Evolutionary conservation across 2,113 vertebrate genomes (phyloP).

Genomic region (Glaucidium brasilianum): DNA sequence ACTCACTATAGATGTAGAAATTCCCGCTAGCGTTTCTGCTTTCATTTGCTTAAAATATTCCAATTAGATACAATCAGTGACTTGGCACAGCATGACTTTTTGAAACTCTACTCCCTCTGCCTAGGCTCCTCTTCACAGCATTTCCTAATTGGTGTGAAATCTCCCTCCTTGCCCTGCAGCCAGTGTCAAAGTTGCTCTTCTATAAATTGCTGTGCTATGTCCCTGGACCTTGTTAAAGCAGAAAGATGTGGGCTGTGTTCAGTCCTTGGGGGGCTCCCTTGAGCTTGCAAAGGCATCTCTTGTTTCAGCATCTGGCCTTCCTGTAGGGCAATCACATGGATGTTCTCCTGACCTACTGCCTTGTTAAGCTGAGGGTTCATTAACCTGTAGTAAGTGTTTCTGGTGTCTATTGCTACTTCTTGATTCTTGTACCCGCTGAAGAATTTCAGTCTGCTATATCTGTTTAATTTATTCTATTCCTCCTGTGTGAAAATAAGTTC

Average conservation of each 20-base stretch:
- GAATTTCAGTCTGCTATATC: background rate
- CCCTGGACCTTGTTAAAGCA: background rate
- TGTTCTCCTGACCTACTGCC: background rate
- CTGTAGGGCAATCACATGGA: background rate
- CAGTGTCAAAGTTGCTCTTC: background rate
- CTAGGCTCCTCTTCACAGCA: background rate
- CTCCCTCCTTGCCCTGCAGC: background rate
- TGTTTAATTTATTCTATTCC: background rate
- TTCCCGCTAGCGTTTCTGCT: background rate
- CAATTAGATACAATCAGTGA: background rate
- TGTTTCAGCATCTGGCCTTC: background rate
- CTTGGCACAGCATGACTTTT: background rate
- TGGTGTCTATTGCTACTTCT: background rate
- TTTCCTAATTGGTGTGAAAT: background rate
- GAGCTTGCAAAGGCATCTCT: background rate
- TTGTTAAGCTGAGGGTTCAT: background rate
- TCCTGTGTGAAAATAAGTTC: background rate
- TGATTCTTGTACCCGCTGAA: background rate
- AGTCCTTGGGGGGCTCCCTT: background rate
- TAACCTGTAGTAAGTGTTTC: background rate
- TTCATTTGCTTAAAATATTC: conserved; percentile 31
- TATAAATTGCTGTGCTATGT: background rate
- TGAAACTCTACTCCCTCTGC: background rate
- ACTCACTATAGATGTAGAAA: background rate
- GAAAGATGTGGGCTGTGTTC: background rate